Evolutionary conservation across 1,140 invertebrate species (phyloP), one percentile per base, ranked within the genome.

Genomic region (Ostrea edulis): DNA sequence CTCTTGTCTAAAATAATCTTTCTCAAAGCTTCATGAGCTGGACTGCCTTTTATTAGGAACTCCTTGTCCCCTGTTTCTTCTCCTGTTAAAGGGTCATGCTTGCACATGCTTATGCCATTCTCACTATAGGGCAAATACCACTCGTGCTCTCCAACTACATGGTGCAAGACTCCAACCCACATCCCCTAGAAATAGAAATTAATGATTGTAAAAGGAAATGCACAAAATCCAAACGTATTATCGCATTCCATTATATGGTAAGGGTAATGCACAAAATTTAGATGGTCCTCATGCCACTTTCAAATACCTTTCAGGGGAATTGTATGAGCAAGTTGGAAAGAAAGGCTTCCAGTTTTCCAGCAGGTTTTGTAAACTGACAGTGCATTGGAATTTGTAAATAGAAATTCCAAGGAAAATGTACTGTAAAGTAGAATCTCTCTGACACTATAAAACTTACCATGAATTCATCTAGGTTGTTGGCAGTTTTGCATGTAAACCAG

Each of bases 141-240:
- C 25, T 65, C 55, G 25, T 88, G 87, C 54, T 88, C 87, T 29
- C 83, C 35, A 5, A 85, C 87, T 29, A 88, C 87, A 77, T 88
- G 87, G 25, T 87, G 86, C 20, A 87, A 22, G n/a, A 87, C 58
- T 22, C 82, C 82, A 52, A 8, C 22, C 86, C 86, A 87, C 20
- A 68, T 51, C 9, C 35, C 44, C 86, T 87, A 62, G 20, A 83
- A 87, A 77, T 9, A 29, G 35, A 55, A 86, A 44, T 8, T n/a
- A n/a, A 68, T 68, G 54, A 55, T 55, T 2, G 20, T 68, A 7
- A 68, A 68, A 25, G 8, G 22, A 5, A 22, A 68, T 68, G 7
- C 65, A 68, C 4, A 5, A 22, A 68, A 55, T 55, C 9, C 9
- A n/a, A n/a, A n/a, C n/a, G n/a, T n/a, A n/a, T n/a, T n/a, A n/a